Evolutionary conservation across 2,797 vertebrate genomes (phyloP).

Genomic region (Poeciliopsis presidionis): DNA sequence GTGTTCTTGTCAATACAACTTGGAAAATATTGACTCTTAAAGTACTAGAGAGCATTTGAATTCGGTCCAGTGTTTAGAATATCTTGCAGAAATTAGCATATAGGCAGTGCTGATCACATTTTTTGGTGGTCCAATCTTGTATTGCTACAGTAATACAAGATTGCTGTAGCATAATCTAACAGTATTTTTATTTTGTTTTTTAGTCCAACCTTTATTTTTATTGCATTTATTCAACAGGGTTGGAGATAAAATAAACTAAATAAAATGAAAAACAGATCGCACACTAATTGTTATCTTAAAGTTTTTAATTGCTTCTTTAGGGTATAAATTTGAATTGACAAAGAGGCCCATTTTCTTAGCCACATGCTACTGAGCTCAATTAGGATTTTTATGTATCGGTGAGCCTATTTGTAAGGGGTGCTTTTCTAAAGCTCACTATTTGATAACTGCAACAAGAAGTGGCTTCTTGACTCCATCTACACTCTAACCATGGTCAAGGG

Average conservation of each 20-base stretch:
- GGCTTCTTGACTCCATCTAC: not conserved
- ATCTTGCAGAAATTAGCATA: not conserved
- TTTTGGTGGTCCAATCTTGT: not conserved
- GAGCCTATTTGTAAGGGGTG: not conserved
- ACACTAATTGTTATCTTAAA: not conserved
- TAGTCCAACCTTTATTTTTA: not conserved
- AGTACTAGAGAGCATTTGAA: not conserved
- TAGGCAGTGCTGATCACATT: not conserved
- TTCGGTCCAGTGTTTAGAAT: not conserved
- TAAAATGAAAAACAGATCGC: not conserved
- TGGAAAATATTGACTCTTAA: not conserved
- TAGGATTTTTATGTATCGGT: not conserved
- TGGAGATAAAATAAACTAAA: not conserved
- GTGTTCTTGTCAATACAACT: not conserved
- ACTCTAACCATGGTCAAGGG: not conserved
- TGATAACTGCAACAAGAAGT: not conserved
- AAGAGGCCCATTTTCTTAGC: not conserved
- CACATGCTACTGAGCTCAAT: not conserved
- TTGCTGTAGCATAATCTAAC: not conserved
- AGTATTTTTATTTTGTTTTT: not conserved
- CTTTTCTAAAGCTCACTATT: not conserved
- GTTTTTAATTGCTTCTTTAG: not conserved
- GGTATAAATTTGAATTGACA: not conserved
- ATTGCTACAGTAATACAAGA: not conserved
- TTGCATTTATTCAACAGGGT: not conserved